Conservation (phyloP, 2,113 vertebrate species). For the Macrotis lagotis region DNA sequence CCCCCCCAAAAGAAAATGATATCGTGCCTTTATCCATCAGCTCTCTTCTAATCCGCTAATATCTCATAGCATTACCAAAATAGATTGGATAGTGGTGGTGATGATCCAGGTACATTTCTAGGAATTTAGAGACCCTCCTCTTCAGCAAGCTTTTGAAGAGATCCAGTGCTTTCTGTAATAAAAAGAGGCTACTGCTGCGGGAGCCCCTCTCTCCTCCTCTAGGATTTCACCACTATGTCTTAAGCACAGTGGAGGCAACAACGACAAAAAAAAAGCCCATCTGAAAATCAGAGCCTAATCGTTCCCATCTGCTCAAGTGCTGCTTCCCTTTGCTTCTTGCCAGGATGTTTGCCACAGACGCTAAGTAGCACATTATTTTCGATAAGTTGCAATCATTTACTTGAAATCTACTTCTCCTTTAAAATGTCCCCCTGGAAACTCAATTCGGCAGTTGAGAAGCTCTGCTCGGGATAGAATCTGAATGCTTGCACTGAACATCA, state of each 20-base stretch:
- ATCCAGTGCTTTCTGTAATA: background rate
- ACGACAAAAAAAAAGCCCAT: slow-evolving; percentile 68
- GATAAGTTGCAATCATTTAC: slow-evolving; percentile 85
- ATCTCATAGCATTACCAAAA: slow-evolving; percentile 27
- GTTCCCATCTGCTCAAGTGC: slow-evolving; percentile 84
- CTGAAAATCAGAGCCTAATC: slow-evolving; percentile 85
- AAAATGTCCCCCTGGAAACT: slow-evolving; percentile 82
- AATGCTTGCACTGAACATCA: accelerated
- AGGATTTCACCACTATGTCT: slow-evolving; percentile 11
- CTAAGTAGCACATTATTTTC: slow-evolving; percentile 86
- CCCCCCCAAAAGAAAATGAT: slow-evolving; percentile 52
- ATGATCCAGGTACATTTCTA: background rate
- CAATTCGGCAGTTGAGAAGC: slow-evolving; percentile 45
- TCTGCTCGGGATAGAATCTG: accelerated
- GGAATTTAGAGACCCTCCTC: background rate
- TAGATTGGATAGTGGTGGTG: background rate
- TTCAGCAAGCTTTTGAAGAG: background rate
- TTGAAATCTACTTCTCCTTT: slow-evolving; percentile 83
- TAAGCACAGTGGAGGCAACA: slow-evolving; percentile 60
- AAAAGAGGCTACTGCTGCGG: background rate
- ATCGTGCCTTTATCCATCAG: slow-evolving; percentile 34
- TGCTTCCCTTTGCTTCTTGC: slow-evolving; percentile 83
- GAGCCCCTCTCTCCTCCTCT: background rate
- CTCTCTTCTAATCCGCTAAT: background rate
- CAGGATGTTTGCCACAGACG: slow-evolving; percentile 82